Conservation (phyloP, 2,888 invertebrate species). For the Epicampocera succincta region DNA sequence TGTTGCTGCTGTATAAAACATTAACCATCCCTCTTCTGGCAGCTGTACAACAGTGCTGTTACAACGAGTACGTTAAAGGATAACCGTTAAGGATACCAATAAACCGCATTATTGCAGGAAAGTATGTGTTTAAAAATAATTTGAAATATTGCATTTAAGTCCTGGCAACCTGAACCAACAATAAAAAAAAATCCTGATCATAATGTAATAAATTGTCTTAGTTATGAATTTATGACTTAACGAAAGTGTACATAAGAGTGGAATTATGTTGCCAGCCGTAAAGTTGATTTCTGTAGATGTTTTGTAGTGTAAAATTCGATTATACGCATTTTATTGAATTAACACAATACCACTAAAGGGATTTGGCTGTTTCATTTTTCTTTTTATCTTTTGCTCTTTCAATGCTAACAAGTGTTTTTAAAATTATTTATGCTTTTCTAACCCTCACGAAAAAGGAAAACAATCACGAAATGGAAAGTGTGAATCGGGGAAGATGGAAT, state of each 20-base stretch:
- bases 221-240: slow-evolving; percentile 71
- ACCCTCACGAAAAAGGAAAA: slow-evolving; percentile 7
- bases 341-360: slow-evolving; percentile 54
- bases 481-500: background rate
- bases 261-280: slow-evolving; percentile 30
- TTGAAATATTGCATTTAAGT: slow-evolving; percentile 53
- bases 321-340: slow-evolving; percentile 67
- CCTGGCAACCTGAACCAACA: background rate
- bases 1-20: slow-evolving; percentile 46
- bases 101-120: slow-evolving; percentile 41
- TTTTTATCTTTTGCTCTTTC: background rate
- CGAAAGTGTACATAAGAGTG: slow-evolving; percentile 13
- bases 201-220: slow-evolving; percentile 73
- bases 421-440: slow-evolving; percentile 38
- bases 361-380: slow-evolving; percentile 23
- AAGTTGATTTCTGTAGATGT: slow-evolving; percentile 1
- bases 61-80: slow-evolving; percentile 28
- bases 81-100: slow-evolving; percentile 34
- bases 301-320: slow-evolving; percentile 67
- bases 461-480: background rate
- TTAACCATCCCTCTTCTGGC: slow-evolving; percentile 33
- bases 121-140: slow-evolving; percentile 13
- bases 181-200: slow-evolving; percentile 56
- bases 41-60: background rate
- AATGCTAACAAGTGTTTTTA: slow-evolving; percentile 57